Conservation (phyloP, 2,797 vertebrate genomes). For the Leucoraja ocellata region DNA sequence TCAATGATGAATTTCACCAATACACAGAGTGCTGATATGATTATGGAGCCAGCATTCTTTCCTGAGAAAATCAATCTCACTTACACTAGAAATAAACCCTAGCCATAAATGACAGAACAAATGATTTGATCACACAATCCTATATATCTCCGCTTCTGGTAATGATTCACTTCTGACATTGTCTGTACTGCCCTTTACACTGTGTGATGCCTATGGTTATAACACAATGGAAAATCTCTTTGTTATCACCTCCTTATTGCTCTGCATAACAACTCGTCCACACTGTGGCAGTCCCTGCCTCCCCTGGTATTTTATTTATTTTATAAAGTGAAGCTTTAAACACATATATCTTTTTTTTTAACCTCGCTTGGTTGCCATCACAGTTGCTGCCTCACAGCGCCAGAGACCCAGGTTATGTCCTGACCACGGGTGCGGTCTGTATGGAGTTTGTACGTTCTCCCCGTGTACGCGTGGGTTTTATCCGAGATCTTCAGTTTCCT, state of each 20-base stretch:
- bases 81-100: slow-evolving; percentile 19
- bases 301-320: not conserved
- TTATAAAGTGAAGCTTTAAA: not conserved
- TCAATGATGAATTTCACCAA: slow-evolving; percentile 27
- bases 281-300: not conserved
- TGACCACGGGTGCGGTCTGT: too few relatives aligned
- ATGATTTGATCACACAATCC: slow-evolving; percentile 15
- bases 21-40: slow-evolving; percentile 21
- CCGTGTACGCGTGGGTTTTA: too few relatives aligned
- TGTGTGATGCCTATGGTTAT: not conserved
- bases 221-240: slow-evolving; percentile 5
- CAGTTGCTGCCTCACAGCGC: too few relatives aligned
- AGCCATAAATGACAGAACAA: slow-evolving; percentile 31
- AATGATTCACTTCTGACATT: slow-evolving; percentile 13
- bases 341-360: not conserved
- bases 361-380: not conserved
- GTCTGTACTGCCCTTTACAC: not conserved
- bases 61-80: slow-evolving; percentile 32
- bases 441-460: too few relatives aligned
- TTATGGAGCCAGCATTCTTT: slow-evolving; percentile 30
- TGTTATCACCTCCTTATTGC: not conserved
- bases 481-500: too few relatives aligned
- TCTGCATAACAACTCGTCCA: not conserved
- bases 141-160: slow-evolving; percentile 1
- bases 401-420: too few relatives aligned